Evolutionary conservation across 2,888 invertebrate genomes (phyloP).

Genomic region (Pherbina coryleti): DNA sequence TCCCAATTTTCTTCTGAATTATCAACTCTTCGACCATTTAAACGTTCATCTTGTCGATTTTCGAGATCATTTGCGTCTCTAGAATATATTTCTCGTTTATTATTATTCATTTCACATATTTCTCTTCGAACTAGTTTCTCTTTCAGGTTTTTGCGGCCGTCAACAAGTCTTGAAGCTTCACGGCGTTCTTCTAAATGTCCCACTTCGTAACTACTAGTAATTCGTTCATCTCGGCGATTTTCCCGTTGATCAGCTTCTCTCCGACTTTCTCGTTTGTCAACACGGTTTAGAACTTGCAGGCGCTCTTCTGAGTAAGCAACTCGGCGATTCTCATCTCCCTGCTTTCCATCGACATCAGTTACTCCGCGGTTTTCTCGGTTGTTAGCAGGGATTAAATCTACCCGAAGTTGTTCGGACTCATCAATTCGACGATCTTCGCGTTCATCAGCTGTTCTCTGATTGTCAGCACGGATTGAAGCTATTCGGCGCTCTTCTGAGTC

Average conservation of each 20-base stretch:
- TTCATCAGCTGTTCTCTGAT: no score
- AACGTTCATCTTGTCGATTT: no score
- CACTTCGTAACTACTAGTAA: background rate
- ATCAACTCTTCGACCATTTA: no score
- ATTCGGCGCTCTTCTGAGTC: no score
- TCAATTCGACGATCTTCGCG: constrained; percentile 16
- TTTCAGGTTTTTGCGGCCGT: background rate
- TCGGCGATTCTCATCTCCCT: background rate
- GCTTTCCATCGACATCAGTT: background rate
- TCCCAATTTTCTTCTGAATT: no score
- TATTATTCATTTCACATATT: no score
- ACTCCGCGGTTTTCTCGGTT: background rate
- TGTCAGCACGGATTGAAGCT: no score
- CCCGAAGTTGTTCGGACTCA: background rate
- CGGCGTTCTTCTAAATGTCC: background rate
- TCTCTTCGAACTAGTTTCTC: no score
- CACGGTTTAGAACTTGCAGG: background rate
- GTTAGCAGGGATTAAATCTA: background rate
- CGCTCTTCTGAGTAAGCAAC: background rate
- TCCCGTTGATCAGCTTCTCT: background rate
- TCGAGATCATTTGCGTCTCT: no score
- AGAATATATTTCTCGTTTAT: no score
- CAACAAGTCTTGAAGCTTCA: background rate
- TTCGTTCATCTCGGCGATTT: background rate
- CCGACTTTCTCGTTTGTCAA: constrained; percentile 1